phyloP scores from a whole-genome alignment of 2,113 vertebrate genomes.

The Aspiorhynchus laticeps region DNA sequence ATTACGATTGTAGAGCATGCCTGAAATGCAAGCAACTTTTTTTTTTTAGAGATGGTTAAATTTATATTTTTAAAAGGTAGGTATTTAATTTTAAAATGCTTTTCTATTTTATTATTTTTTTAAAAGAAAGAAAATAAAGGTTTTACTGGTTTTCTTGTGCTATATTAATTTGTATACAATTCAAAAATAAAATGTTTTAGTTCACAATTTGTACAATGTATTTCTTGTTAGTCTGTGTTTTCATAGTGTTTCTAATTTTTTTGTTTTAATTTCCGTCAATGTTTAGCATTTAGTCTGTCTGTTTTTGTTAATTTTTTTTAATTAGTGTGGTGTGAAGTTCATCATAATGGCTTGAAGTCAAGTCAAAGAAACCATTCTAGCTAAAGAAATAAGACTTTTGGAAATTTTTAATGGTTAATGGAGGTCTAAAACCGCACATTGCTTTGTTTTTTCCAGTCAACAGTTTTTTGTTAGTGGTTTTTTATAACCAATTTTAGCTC shows the following conservation, averaged over 20 bases:
- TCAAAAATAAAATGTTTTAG: slow-evolving; percentile 69
- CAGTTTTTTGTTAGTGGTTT: too few species aligned
- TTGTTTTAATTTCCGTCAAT: slow-evolving; percentile 3
- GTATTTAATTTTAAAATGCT: slow-evolving; percentile 54
- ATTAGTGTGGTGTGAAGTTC: background rate
- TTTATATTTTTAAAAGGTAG: slow-evolving; percentile 60
- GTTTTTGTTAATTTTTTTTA: slow-evolving; percentile 20
- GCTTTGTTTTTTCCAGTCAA: background rate
- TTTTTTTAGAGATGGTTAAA: slow-evolving; percentile 40
- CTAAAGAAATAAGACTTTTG: background rate
- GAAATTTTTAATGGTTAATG: background rate
- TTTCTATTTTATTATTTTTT: slow-evolving; percentile 44
- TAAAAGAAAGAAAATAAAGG: too few species aligned
- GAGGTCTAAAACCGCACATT: background rate
- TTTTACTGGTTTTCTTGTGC: slow-evolving; percentile 56
- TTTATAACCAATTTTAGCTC: background rate
- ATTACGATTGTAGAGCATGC: slow-evolving; percentile 47
- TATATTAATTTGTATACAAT: slow-evolving; percentile 63
- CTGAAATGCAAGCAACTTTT: slow-evolving; percentile 32
- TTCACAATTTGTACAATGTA: slow-evolving; percentile 67
- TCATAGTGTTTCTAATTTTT: slow-evolving; percentile 32
- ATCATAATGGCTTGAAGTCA: background rate
- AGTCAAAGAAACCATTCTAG: background rate
- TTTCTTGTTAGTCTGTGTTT: slow-evolving; percentile 65
- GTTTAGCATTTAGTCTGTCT: slow-evolving; percentile 27